Conservation (phyloP, 2,797 vertebrate species). For the Epinephelus malabaricus region DNA sequence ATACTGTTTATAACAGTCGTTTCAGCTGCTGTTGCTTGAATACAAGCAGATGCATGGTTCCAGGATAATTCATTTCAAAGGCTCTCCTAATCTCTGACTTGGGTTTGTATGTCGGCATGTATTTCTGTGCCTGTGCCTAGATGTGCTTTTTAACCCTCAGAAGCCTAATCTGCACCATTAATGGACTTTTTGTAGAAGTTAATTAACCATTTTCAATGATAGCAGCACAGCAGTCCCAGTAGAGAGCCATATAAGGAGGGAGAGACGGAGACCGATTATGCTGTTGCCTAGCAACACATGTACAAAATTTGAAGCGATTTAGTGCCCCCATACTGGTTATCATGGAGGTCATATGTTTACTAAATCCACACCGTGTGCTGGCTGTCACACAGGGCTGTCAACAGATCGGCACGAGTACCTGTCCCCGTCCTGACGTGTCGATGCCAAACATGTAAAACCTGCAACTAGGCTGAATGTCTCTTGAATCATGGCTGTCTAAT, state of each 20-base stretch:
- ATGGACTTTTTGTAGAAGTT: conserved; percentile 85
- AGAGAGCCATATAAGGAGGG: conserved; percentile 75
- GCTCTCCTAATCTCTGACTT: conserved; percentile 40
- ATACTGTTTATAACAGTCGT: conserved; percentile 21
- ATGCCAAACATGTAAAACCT: conserved; percentile 55
- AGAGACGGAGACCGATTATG: conserved; percentile 82
- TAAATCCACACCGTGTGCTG: conserved; percentile 76
- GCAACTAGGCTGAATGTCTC: conserved; percentile 36
- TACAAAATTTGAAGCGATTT: conserved; percentile 86
- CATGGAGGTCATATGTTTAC: conserved; percentile 84
- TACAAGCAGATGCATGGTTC: conserved; percentile 12
- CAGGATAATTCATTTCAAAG: conserved; percentile 58
- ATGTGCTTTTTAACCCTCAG: conserved; percentile 73
- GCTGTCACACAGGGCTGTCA: conserved; percentile 66
- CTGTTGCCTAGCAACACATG: conserved; percentile 90
- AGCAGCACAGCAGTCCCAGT: conserved; percentile 82
- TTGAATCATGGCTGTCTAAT: conserved; percentile 42
- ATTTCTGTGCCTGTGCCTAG: conserved; percentile 32
- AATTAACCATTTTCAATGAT: conserved; percentile 85
- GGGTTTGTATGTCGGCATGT: conserved; percentile 26
- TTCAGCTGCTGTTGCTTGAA: conserved; percentile 26
- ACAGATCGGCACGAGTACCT: conserved; percentile 44
- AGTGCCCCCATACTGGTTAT: conserved; percentile 84
- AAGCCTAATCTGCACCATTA: conserved; percentile 79
- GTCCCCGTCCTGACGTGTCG: conserved; percentile 32